Evolutionary conservation across 2,797 vertebrate genomes (phyloP).

Genomic region (Chanos chanos): DNA sequence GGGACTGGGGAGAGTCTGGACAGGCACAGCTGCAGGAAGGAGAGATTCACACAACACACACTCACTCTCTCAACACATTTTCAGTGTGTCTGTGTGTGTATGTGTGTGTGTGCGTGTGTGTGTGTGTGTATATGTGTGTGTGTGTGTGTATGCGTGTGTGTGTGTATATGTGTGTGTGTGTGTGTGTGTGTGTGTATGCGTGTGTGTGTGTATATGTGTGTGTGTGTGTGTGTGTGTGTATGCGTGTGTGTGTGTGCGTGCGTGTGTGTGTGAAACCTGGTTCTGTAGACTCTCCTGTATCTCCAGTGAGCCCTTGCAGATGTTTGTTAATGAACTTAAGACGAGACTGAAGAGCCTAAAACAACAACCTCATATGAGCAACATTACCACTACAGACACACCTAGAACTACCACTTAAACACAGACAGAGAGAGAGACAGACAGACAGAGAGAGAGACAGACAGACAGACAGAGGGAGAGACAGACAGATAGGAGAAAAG

Average conservation of each 20-base stretch:
- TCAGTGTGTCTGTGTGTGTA: background rate
- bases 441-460: background rate
- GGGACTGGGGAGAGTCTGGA: background rate
- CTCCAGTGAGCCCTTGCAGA: conserved; percentile 36
- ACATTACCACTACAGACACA: background rate
- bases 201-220: background rate
- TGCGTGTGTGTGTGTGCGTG: background rate
- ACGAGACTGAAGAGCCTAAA: conserved; percentile 79
- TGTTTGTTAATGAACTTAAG: conserved; percentile 68
- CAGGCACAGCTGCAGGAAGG: background rate
- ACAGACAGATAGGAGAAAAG: background rate
- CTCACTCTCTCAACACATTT: background rate
- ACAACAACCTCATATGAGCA: no score
- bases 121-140: background rate
- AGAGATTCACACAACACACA: background rate
- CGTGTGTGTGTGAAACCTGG: conserved; percentile 36
- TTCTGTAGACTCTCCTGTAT: conserved; percentile 46
- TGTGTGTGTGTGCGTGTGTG: background rate
- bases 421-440: background rate
- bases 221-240: background rate
- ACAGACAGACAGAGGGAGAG: no score
- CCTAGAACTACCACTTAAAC: background rate
- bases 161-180: background rate
- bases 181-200: background rate
- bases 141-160: background rate